Evolutionary conservation across 2,888 invertebrate species (phyloP), one percentile per base, ranked within the genome.

Genomic region (Eurytoma adleriae): DNA sequence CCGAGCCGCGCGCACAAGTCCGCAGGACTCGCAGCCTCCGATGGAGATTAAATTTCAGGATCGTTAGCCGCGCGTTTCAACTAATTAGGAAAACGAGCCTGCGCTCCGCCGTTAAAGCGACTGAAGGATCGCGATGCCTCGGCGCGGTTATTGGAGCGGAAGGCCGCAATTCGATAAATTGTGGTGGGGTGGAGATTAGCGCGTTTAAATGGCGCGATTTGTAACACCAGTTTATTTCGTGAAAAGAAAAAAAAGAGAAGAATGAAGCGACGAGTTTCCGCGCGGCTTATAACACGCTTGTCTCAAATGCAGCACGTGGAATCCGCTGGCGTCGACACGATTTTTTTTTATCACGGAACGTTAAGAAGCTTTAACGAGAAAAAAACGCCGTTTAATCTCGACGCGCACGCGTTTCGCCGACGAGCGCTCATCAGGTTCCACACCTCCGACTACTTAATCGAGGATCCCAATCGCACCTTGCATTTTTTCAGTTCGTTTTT

Each of bases 251-350:
- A 40, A 40, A 40, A 40, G 10, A 40, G 40, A 40, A 40, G 40
- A 40, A 40, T 40, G 10, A 40, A 40, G 40, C 40, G 50, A 50
- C 20, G 27, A 67, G 12, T 40, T 40, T 40, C 10, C 40, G 7
- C 50, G 20, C 57, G 57, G 24, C 14, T 40, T 24, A 1, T 40
- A 40, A 40, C 40, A 40, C 54, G n/a, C 48, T 67, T 18, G 59
- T 68, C 68, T 75, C 67, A 61, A 64, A 50, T 67, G 57, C 13
- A 67, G 59, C 30, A 50, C 52, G 16, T 70, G 64, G 64, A 77
- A 70, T 77, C 70, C 10, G 70, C 70, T 77, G 48, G 48, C 70
- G 40, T 16, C n/a, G 14, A 67, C 57, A 52, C 20, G 24, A 62
- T 48, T 69, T 40, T 40, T 40, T 40, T 70, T 68, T 40, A 69